Percentiles rank a stretch among this genome's conserved stretches.
These are phyloP conservation scores for Triops cancriformis DNA, from an alignment of 1,140 invertebrate genomes.

Conservation along the genomic window DNA sequence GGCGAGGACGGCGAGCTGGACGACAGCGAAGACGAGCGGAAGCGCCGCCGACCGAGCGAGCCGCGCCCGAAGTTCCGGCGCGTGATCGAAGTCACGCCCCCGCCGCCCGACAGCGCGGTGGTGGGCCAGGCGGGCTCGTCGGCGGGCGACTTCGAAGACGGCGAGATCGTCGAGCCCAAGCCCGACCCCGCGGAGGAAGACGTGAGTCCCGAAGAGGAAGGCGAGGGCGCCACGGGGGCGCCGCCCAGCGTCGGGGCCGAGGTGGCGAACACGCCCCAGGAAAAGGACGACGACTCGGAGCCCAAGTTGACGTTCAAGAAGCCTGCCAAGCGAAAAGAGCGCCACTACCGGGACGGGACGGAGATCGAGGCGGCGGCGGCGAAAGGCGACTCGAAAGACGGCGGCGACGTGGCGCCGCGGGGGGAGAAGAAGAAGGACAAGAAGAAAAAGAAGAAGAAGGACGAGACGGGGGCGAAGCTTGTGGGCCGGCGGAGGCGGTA, in stretches of 20 bases:
- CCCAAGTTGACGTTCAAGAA: slow-evolving; percentile 23
- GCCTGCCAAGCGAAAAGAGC: slow-evolving; percentile 14
- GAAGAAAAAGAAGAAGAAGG: slow-evolving; percentile 28
- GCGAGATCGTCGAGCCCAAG: slow-evolving; percentile 26
- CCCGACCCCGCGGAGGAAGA: slow-evolving; percentile 25
- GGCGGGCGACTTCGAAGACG: slow-evolving; percentile 25
- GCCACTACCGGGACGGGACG: slow-evolving; percentile 22
- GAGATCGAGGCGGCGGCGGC: slow-evolving; percentile 21
- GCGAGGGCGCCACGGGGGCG: slow-evolving; percentile 23
- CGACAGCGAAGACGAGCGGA: slow-evolving; percentile 24
- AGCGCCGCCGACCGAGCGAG: slow-evolving; percentile 13
- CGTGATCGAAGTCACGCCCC: neutral
- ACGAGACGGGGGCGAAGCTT: slow-evolving; percentile 58
- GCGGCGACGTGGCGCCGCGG: slow-evolving; percentile 24
- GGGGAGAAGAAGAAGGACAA: slow-evolving; percentile 23
- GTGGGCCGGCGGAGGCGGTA: slow-evolving; percentile 69
- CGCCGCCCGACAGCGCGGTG: neutral
- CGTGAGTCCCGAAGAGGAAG: slow-evolving; percentile 21
- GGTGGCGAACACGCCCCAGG: neutral
- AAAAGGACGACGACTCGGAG: neutral
- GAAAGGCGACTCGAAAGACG: slow-evolving; percentile 23
- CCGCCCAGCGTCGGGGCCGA: no score
- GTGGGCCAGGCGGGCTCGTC: neutral
- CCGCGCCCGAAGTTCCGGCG: neutral
- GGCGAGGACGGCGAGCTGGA: slow-evolving; percentile 26